Percentiles rank a stretch among this genome's conserved stretches.
Evolutionary conservation across 2,888 invertebrate genomes (phyloP).

Genomic region (Chironomus riparius): DNA sequence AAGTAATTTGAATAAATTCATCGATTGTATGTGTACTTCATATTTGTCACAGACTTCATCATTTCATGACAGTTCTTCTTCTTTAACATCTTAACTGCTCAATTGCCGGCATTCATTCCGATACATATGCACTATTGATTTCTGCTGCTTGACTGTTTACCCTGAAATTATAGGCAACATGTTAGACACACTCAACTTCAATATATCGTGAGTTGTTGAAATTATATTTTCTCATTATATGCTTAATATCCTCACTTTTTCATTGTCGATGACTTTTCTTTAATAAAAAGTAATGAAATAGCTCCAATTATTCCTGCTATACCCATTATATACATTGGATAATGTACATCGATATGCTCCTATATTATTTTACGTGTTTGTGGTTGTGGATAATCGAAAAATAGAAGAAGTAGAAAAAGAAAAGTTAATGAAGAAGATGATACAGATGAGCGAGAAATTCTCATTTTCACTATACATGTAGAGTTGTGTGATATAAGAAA

Average conservation of each 20-base stretch:
- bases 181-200: neutral
- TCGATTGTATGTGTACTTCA: neutral
- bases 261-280: conserved; percentile 38
- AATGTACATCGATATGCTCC: conserved; percentile 42
- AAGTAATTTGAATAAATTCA: neutral
- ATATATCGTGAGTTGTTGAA: neutral
- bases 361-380: conserved; percentile 31
- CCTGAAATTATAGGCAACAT: conserved; percentile 19
- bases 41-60: neutral
- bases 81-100: neutral
- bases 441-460: neutral
- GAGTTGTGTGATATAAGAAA: neutral
- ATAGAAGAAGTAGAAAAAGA: conserved; percentile 10
- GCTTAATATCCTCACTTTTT: neutral
- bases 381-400: no score
- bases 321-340: conserved; percentile 48
- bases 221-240: neutral
- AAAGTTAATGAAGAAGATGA: neutral
- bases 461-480: neutral
- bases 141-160: neutral
- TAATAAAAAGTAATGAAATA: conserved; percentile 45
- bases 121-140: neutral
- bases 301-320: conserved; percentile 46
- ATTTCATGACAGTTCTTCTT: no score
- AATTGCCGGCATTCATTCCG: neutral